These are phyloP conservation scores for Elymnias hypermnestra DNA, from an alignment of 1,140 invertebrate genomes.

Conservation along the genomic window DNA sequence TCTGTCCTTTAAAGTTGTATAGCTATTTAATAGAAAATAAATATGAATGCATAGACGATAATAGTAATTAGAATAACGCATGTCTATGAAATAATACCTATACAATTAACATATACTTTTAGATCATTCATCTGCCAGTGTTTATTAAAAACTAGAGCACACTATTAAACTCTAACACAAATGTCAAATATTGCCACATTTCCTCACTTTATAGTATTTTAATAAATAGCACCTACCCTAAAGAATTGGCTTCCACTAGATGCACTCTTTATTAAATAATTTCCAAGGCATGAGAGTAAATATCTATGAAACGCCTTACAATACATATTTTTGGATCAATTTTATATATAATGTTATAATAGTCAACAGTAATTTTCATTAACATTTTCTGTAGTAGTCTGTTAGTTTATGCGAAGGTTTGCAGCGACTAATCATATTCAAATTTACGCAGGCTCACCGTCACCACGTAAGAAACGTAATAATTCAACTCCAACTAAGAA, in stretches of 20 bases:
- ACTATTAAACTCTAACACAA: slow-evolving; percentile 14
- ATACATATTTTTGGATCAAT: slow-evolving; percentile 18
- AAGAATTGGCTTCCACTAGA: slow-evolving; percentile 68
- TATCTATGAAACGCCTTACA: slow-evolving; percentile 26
- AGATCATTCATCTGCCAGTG: slow-evolving; percentile 12
- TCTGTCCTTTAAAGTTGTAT: slow-evolving; percentile 33
- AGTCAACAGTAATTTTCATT: too few relatives aligned
- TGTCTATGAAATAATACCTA: slow-evolving; percentile 24
- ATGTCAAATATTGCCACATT: slow-evolving; percentile 38
- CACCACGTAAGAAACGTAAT: slow-evolving; percentile 83
- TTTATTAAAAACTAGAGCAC: slow-evolving; percentile 11
- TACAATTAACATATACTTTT: slow-evolving; percentile 30
- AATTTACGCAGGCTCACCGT: slow-evolving; percentile 78
- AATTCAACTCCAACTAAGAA: slow-evolving; percentile 83
- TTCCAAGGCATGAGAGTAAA: slow-evolving; percentile 39
- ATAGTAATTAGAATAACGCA: slow-evolving; percentile 3
- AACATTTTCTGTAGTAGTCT: slow-evolving; percentile 17
- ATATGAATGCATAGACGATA: not conserved
- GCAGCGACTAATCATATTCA: too few relatives aligned
- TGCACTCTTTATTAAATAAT: slow-evolving; percentile 32
- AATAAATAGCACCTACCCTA: slow-evolving; percentile 43
- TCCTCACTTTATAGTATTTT: slow-evolving; percentile 20
- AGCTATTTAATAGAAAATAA: slow-evolving; percentile 16
- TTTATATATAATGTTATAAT: too few relatives aligned
- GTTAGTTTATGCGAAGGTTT: too few relatives aligned